Conservation (phyloP, 2,113 vertebrate species). For the Vulpes ferrilata region DNA sequence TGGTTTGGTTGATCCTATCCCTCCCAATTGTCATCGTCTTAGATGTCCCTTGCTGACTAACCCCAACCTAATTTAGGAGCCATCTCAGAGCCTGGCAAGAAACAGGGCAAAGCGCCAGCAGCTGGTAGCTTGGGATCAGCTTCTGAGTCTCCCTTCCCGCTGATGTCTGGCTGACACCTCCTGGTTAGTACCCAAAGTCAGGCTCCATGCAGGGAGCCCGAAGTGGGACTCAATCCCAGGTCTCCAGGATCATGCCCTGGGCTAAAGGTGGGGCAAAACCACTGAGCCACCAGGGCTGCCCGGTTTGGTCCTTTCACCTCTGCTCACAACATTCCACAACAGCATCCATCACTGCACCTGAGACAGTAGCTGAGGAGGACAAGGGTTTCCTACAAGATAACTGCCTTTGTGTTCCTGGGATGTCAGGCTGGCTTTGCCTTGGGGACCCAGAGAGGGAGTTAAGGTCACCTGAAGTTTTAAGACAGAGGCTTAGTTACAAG, state of each 20-base stretch:
- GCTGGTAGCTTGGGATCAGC: not conserved
- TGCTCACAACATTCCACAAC: not conserved
- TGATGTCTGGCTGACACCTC: not conserved
- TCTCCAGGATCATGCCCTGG: too few relatives aligned
- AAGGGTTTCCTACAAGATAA: not conserved
- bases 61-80: not conserved
- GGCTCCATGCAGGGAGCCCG: too few relatives aligned
- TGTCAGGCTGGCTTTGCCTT: not conserved
- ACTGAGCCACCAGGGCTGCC: too few relatives aligned
- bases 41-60: not conserved
- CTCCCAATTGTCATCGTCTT: not conserved
- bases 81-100: not conserved
- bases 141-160: not conserved
- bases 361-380: not conserved
- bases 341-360: not conserved
- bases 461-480: not conserved
- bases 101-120: too few relatives aligned
- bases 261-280: too few relatives aligned
- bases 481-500: not conserved
- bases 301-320: not conserved
- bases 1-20: not conserved
- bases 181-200: not conserved
- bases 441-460: not conserved
- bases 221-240: too few relatives aligned
- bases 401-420: not conserved